Conservation (phyloP, 2,888 invertebrate species). For the Synanthedon tipuliformis region DNA sequence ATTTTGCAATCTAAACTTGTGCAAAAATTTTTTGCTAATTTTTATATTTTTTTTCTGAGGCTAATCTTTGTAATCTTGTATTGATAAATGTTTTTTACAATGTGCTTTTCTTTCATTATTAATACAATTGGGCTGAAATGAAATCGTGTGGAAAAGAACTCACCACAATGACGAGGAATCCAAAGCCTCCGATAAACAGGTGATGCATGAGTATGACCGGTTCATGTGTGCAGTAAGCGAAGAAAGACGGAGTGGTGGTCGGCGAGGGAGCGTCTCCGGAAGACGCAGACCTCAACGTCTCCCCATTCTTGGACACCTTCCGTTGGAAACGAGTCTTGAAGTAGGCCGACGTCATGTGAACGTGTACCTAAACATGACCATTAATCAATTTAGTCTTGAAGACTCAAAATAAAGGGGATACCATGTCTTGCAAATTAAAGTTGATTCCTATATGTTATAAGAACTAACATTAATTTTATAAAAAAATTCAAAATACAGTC, state of each 20-base stretch:
- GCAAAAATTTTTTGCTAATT: no score
- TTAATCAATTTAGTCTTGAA: neutral
- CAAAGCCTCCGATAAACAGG: slow-evolving; percentile 79
- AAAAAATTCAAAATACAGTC: no score
- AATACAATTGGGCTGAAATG: no score
- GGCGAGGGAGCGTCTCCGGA: slow-evolving; percentile 3
- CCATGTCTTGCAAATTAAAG: no score
- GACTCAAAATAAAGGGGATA: no score
- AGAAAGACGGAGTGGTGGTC: slow-evolving; percentile 36
- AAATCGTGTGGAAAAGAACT: slow-evolving; percentile 25
- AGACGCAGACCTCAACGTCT: slow-evolving; percentile 5
- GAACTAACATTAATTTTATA: no score
- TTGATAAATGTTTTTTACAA: no score
- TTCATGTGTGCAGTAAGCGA: slow-evolving; percentile 72
- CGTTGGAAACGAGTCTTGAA: slow-evolving; percentile 10
- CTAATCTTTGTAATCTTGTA: no score
- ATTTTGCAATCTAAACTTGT: no score
- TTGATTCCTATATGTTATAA: no score
- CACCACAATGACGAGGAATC: slow-evolving; percentile 79
- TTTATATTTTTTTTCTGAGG: no score
- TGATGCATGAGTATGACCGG: slow-evolving; percentile 81
- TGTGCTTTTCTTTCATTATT: no score
- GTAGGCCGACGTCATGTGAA: slow-evolving; percentile 33
- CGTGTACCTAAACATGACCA: slow-evolving; percentile 34
- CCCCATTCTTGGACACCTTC: slow-evolving; percentile 18